These are phyloP conservation scores for Syngnathus scovelli DNA, from an alignment of 2,113 vertebrate genomes.

Conservation along the genomic window DNA sequence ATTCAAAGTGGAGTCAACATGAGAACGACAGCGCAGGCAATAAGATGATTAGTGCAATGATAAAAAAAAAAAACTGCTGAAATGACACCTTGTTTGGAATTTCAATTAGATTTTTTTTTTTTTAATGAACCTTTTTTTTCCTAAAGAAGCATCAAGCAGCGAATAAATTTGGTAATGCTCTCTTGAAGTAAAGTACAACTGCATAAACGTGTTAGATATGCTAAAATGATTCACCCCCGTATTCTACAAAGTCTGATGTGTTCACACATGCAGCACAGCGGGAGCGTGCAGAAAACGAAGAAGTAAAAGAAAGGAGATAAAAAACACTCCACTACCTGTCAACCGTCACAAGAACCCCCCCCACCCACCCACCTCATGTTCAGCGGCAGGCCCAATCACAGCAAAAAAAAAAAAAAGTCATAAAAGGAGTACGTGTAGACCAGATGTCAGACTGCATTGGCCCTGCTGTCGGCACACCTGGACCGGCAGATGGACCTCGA, in stretches of 20 bases:
- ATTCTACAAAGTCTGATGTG: constrained; percentile 17
- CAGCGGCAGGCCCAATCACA: constrained; percentile 7
- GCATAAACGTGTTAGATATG: background rate
- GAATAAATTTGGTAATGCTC: background rate
- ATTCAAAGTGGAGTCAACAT: constrained; percentile 17
- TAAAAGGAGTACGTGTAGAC: constrained; percentile 9
- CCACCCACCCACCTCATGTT: background rate
- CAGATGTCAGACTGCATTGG: constrained; percentile 41
- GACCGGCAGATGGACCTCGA: constrained; percentile 62
- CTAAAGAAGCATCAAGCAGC: background rate
- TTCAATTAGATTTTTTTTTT: background rate
- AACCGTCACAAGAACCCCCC: constrained; percentile 1
- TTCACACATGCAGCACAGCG: constrained; percentile 4
- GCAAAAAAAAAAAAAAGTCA: background rate
- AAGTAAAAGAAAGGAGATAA: no score
- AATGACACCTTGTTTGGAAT: constrained; percentile 5
- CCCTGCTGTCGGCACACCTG: constrained; percentile 56
- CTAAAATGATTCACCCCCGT: background rate
- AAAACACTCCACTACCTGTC: constrained; percentile 9
- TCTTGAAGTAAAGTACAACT: background rate
- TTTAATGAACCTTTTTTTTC: background rate
- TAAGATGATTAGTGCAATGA: constrained; percentile 21
- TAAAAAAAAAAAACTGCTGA: constrained; percentile 17
- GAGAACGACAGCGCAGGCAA: constrained; percentile 15
- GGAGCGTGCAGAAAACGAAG: constrained; percentile 11